Conservation (phyloP, 2,888 invertebrate genomes). For the Leuctra nigra region DNA sequence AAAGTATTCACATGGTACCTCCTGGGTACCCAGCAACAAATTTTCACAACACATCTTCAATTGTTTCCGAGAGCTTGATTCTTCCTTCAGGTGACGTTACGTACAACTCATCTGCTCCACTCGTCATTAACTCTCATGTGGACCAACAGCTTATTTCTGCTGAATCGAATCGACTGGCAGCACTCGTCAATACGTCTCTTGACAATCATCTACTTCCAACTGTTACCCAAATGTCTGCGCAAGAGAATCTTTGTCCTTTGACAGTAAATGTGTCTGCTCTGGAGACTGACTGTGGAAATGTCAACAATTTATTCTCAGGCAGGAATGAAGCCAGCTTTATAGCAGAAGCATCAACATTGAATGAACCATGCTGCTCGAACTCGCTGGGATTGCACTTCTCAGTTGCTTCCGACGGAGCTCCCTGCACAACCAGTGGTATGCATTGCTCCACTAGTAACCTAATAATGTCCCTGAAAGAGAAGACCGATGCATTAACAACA, state of each 20-base stretch:
- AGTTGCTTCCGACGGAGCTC: no score
- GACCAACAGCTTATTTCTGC: slow-evolving; percentile 29
- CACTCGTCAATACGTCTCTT: slow-evolving; percentile 51
- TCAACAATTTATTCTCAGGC: not conserved
- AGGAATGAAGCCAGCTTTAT: not conserved
- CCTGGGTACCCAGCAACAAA: not conserved
- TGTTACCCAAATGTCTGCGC: no score
- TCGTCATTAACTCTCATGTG: not conserved
- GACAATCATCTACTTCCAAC: slow-evolving; percentile 42
- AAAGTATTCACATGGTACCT: not conserved
- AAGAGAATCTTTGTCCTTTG: no score
- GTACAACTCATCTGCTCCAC: not conserved
- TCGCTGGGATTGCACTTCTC: no score
- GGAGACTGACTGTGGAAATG: not conserved
- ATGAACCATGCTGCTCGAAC: no score
- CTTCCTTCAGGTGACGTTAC: not conserved
- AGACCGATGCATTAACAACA: no score
- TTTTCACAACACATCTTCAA: not conserved
- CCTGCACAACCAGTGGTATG: no score
- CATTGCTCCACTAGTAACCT: no score
- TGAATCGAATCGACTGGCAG: slow-evolving; percentile 48
- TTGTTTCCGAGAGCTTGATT: not conserved
- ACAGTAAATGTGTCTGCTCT: no score
- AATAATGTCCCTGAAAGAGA: no score
- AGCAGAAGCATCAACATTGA: no score